Base-by-base conservation (phyloP, 1,140 invertebrate species). In the Phymorhynchus buccinoides region DNA sequence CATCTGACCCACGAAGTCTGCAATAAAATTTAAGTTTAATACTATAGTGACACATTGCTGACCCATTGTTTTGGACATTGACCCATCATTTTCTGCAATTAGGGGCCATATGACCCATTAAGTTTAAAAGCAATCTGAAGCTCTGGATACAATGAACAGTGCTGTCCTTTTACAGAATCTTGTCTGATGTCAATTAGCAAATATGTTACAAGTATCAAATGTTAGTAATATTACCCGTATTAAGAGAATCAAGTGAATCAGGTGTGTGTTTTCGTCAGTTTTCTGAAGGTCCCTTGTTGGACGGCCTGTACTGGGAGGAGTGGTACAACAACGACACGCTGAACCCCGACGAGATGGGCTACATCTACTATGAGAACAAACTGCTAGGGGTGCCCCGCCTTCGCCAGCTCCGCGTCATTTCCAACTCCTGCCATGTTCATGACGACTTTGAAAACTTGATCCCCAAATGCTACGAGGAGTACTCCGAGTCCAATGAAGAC, bases 291-390 rank as follows among this genome's bases (percentile, higher is more conserved):
- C 92, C 94, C 32, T 89, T 96, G 84, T 82, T 95, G 39, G 92
- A 95, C 41, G 94, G 94, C 18, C 90, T 96, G 22, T 96, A 95
- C 86, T 95, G 95, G 95, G 95, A 96, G 84, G 94, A 94, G 78
- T 95, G 94, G 93, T 96, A 95, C 89, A 94, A 94, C 88, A 91
- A 93, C 41, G 86, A 92, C 7, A 85, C 91, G n/a, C 86, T 93
- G 0, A 89, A 93, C 0, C 86, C 88, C 2, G 91, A 92, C 35
- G 94, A 93, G 37, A 88, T 90, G 32, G 93, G 94, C 37, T 95
- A 94, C 86, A 94, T 96, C 71, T 94, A 93, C 88, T 95, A 95
- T 88, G 95, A 96, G 90, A 96, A 96, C 91, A 94, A 94, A 85
- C 89, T 96, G 12, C 91, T 96, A 3, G 96, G 96, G 22, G 93